phyloP scores from a whole-genome alignment of 2,888 invertebrate species.

The Hydrotaea cyrtoneurina region DNA sequence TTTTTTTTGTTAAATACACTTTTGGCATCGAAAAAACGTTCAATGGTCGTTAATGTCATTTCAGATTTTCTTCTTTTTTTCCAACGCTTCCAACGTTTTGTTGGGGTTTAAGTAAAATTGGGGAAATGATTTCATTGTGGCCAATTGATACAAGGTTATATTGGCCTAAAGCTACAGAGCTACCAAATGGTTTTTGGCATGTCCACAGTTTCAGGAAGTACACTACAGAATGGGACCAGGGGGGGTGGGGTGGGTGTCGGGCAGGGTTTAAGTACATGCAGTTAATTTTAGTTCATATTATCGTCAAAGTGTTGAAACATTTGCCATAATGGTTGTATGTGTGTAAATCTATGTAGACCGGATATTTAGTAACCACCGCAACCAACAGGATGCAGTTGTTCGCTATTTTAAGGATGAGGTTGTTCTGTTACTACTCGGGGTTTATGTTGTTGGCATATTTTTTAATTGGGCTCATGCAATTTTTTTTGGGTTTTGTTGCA shows the following conservation, averaged over 20 bases:
- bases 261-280: background rate
- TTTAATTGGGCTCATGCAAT: too few relatives aligned
- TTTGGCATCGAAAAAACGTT: constrained; percentile 12
- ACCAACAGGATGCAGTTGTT: constrained; percentile 4
- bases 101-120: constrained; percentile 35
- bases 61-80: constrained; percentile 17
- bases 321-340: constrained; percentile 19
- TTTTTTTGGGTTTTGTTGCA: background rate
- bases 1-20: constrained; percentile 16
- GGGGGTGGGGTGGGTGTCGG: background rate
- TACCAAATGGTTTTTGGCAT: constrained; percentile 24
- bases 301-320: constrained; percentile 28
- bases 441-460: background rate
- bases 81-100: constrained; percentile 16
- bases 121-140: constrained; percentile 50
- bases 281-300: constrained; percentile 12
- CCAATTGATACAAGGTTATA: constrained; percentile 52
- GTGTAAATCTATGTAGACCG: background rate
- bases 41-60: constrained; percentile 29
- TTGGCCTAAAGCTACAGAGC: constrained; percentile 28
- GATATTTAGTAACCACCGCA: background rate
- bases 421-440: background rate
- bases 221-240: background rate
- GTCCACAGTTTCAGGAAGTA: background rate
- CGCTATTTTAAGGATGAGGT: background rate